Evolutionary conservation across 2,113 vertebrate species (phyloP).

Genomic region (Mobula birostris): DNA sequence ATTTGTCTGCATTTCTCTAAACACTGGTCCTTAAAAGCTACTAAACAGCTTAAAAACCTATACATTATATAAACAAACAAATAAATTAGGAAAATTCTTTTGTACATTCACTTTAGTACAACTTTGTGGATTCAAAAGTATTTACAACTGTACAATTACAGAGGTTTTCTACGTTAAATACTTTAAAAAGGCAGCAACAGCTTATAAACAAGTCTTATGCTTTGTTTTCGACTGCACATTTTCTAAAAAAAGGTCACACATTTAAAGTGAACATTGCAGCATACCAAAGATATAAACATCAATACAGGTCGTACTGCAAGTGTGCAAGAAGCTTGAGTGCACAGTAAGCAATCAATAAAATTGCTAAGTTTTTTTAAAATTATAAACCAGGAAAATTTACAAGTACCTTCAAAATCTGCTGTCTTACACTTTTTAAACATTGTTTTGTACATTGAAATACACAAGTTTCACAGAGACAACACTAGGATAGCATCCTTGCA

Average conservation of each 20-base stretch:
- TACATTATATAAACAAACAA: conserved; percentile 81
- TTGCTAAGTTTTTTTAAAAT: conserved; percentile 34
- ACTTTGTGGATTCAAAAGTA: conserved; percentile 58
- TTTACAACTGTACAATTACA: conserved; percentile 65
- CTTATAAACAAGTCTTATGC: conserved; percentile 28
- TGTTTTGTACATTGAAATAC: conserved; percentile 33
- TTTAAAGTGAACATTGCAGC: conserved; percentile 34
- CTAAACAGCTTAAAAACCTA: conserved; percentile 85
- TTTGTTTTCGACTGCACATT: conserved; percentile 9
- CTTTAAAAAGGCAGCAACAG: conserved; percentile 36
- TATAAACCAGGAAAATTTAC: conserved; percentile 32
- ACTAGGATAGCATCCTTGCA: conserved; percentile 29
- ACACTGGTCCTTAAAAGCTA: conserved; percentile 79
- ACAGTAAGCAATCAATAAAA: conserved; percentile 31
- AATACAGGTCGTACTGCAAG: conserved; percentile 43
- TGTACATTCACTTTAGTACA: conserved; percentile 66
- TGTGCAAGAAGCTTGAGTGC: conserved; percentile 52
- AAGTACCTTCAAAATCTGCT: conserved; percentile 32
- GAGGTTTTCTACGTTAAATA: conserved; percentile 36
- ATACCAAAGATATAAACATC: conserved; percentile 45
- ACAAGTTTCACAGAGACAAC: conserved; percentile 33
- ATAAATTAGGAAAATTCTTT: conserved; percentile 75
- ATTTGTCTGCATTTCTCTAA: conserved; percentile 70
- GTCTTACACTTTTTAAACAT: conserved; percentile 31
- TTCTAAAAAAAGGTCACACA: background rate